Conservation (phyloP, 2,888 invertebrate species). For the Andrena dorsata region DNA sequence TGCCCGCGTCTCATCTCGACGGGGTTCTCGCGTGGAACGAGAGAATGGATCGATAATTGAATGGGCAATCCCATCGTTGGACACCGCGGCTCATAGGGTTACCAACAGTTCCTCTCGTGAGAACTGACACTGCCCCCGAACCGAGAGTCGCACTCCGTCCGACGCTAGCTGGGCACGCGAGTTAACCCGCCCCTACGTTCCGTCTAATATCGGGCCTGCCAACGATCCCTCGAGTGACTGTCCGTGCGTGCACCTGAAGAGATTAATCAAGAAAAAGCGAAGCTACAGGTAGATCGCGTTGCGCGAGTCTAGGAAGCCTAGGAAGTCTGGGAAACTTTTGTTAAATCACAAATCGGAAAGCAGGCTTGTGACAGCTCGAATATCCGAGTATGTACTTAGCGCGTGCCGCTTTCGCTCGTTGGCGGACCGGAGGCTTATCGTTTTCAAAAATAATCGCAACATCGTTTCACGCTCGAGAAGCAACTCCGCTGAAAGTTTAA, state of each 20-base stretch:
- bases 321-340: no score
- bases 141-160: not conserved
- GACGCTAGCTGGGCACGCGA: slow-evolving; percentile 15
- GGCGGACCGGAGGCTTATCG: not conserved
- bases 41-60: not conserved
- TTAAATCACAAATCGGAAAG: slow-evolving; percentile 16
- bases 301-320: slow-evolving; percentile 50
- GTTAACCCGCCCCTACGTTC: not conserved
- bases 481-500: not conserved
- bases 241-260: slow-evolving; percentile 18
- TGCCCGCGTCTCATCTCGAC: slow-evolving; percentile 13
- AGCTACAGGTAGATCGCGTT: slow-evolving; percentile 59
- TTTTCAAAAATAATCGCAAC: not conserved
- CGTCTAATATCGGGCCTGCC: slow-evolving; percentile 21
- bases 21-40: slow-evolving; percentile 17
- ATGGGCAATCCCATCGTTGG: not conserved
- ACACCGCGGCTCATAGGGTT: not conserved
- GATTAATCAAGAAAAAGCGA: slow-evolving; percentile 52
- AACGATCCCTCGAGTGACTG: slow-evolving; percentile 41
- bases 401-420: not conserved
- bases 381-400: no score
- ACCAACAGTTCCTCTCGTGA: not conserved
- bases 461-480: not conserved
- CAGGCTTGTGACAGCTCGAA: not conserved
- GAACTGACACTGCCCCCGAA: slow-evolving; percentile 21